Percentiles rank a stretch among this genome's conserved stretches.
These are phyloP conservation scores for Sinocyclocheilus anophthalmus DNA, from an alignment of 2,113 vertebrate genomes.

Conservation along the genomic window DNA sequence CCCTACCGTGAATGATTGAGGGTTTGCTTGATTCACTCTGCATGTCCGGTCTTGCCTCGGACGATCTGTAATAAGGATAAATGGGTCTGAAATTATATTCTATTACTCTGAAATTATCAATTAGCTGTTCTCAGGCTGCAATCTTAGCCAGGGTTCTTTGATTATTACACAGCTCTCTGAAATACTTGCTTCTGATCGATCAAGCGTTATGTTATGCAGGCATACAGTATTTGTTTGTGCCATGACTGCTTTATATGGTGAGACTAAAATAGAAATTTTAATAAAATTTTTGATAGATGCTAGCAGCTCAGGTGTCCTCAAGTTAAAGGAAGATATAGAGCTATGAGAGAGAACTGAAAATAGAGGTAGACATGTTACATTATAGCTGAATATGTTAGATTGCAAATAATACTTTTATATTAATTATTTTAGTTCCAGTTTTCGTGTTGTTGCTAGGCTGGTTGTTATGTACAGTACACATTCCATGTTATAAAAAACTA, in stretches of 20 bases:
- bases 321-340: not conserved
- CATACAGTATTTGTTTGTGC: no score
- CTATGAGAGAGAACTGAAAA: not conserved
- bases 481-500: not conserved
- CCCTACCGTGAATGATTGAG: slow-evolving; percentile 14
- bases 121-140: slow-evolving; percentile 19
- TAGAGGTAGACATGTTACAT: no score
- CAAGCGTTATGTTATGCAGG: not conserved
- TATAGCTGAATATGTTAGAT: not conserved
- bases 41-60: not conserved
- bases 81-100: slow-evolving; percentile 32
- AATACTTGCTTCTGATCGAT: not conserved
- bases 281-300: not conserved
- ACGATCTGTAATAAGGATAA: slow-evolving; percentile 25
- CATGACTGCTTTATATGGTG: not conserved
- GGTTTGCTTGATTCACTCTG: slow-evolving; percentile 20
- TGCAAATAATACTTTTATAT: not conserved
- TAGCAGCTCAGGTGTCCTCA: not conserved
- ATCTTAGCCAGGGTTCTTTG: slow-evolving; percentile 3
- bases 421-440: not conserved
- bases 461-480: not conserved
- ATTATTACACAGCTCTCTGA: slow-evolving; percentile 11
- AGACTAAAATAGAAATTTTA: not conserved
- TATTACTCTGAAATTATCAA: slow-evolving; percentile 36
- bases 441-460: not conserved